A percentile compares a stretch with the other conserved stretches of the same genome.
phyloP scores from a whole-genome alignment of 1,140 invertebrate genomes.

The Battus philenor region DNA sequence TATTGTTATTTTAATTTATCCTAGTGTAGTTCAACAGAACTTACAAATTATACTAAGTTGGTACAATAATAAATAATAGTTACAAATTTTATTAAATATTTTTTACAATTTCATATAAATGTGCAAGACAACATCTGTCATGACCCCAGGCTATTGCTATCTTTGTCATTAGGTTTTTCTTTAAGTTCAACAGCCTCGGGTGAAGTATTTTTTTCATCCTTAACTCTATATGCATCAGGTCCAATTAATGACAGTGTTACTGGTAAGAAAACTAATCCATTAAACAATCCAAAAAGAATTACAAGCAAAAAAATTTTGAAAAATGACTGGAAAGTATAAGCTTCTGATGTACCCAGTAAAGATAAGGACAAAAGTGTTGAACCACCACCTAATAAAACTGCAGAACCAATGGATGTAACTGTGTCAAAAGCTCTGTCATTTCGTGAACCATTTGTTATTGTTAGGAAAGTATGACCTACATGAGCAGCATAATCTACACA shows the following conservation, averaged over 20 bases:
- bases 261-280: conserved; percentile 85
- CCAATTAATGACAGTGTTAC: conserved; percentile 85
- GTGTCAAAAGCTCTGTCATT: conserved; percentile 81
- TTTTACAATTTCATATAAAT: too few relatives aligned
- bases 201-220: conserved; percentile 22
- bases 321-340: conserved; percentile 89
- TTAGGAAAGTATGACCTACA: conserved; percentile 89
- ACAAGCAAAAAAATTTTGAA: conserved; percentile 89
- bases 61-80: too few relatives aligned
- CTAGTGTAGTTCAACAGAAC: too few relatives aligned
- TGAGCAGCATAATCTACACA: conserved; percentile 94
- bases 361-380: conserved; percentile 87
- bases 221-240: conserved; percentile 72
- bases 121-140: too few relatives aligned
- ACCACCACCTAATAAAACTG: conserved; percentile 87
- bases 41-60: too few relatives aligned
- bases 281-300: conserved; percentile 84
- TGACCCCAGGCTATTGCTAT: conserved; percentile 18
- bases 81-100: too few relatives aligned
- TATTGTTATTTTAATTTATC: too few relatives aligned
- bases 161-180: conserved; percentile 33
- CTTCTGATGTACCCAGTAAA: conserved; percentile 82
- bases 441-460: conserved; percentile 72
- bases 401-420: conserved; percentile 85
- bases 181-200: conserved; percentile 51